A percentile compares a stretch with the other conserved stretches of the same genome.
These are phyloP conservation scores for Dolichoris vasculosae DNA, from an alignment of 1,140 invertebrate species.

Conservation along the genomic window DNA sequence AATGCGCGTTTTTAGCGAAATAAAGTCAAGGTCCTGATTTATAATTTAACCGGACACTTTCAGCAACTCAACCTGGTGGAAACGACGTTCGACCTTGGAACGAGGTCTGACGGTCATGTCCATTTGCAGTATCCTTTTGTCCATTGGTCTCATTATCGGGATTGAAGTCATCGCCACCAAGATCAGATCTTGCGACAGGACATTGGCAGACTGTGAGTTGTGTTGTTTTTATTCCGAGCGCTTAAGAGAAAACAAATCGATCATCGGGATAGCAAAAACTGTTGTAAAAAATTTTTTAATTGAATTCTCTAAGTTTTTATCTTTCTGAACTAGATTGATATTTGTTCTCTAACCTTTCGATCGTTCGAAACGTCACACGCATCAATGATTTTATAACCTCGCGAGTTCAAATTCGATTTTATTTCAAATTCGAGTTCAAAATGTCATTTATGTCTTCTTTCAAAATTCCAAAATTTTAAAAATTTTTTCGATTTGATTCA, in stretches of 20 bases:
- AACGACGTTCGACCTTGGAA: constrained; percentile 86
- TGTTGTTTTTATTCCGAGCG: neutral
- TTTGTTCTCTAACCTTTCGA: too few relatives aligned
- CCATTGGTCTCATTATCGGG: constrained; percentile 79
- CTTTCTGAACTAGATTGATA: too few relatives aligned
- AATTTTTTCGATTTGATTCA: too few relatives aligned
- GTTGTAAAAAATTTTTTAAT: too few relatives aligned
- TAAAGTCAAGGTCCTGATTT: neutral
- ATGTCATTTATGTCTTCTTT: too few relatives aligned
- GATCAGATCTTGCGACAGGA: constrained; percentile 56
- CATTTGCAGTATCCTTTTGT: constrained; percentile 78
- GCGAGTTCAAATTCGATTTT: too few relatives aligned
- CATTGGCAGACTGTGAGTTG: constrained; percentile 12
- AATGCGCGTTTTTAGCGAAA: neutral
- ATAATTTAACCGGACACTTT: constrained; percentile 53
- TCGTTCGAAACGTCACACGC: too few relatives aligned
- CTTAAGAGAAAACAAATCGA: neutral
- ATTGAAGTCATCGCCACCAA: constrained; percentile 76
- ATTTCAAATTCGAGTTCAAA: too few relatives aligned
- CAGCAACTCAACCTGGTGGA: constrained; percentile 92
- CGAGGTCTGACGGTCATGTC: constrained; percentile 81
- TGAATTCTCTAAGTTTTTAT: too few relatives aligned
- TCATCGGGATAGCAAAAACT: too few relatives aligned
- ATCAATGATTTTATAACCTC: too few relatives aligned
- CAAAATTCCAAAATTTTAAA: too few relatives aligned